These are phyloP conservation scores for Leptopilina syphax DNA, from an alignment of 2,888 invertebrate species.

Conservation along the genomic window DNA sequence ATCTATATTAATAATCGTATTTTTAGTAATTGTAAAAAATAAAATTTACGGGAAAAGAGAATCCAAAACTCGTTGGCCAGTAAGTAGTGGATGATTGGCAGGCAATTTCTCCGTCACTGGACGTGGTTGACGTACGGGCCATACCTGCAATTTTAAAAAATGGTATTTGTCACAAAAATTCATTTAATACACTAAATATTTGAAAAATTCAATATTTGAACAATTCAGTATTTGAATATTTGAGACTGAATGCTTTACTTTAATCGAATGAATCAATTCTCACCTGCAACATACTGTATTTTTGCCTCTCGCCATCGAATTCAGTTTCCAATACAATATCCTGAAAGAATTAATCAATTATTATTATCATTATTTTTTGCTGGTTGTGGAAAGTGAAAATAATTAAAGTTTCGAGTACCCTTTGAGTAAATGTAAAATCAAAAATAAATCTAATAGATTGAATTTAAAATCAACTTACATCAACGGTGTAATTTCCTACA, in stretches of 20 bases:
- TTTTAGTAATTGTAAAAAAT: conserved; percentile 37
- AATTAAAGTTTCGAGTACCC: not conserved
- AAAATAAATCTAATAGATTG: too few relatives aligned
- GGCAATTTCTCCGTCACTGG: conserved; percentile 98
- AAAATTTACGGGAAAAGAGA: conserved; percentile 94
- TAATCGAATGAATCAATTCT: not conserved
- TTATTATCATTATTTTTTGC: not conserved
- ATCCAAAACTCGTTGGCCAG: conserved; percentile 98
- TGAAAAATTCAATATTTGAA: too few relatives aligned
- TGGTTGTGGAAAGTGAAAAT: not conserved
- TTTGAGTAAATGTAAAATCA: not conserved
- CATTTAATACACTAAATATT: too few relatives aligned
- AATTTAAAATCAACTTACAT: conserved; percentile 81
- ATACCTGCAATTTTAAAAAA: conserved; percentile 79
- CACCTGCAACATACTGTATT: conserved; percentile 96
- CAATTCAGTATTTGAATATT: not conserved
- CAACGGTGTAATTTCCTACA: conserved; percentile 94
- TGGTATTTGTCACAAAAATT: too few relatives aligned
- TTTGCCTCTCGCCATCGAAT: conserved; percentile 96
- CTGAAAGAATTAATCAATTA: conserved; percentile 76
- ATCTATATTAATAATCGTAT: too few relatives aligned
- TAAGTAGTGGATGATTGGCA: conserved; percentile 98
- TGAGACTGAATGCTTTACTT: too few relatives aligned
- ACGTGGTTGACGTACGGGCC: conserved; percentile 99
- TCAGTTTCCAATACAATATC: conserved; percentile 98